These are phyloP conservation scores for Yasuhikotakia modesta DNA, from an alignment of 2,797 vertebrate species.

Conservation along the genomic window DNA sequence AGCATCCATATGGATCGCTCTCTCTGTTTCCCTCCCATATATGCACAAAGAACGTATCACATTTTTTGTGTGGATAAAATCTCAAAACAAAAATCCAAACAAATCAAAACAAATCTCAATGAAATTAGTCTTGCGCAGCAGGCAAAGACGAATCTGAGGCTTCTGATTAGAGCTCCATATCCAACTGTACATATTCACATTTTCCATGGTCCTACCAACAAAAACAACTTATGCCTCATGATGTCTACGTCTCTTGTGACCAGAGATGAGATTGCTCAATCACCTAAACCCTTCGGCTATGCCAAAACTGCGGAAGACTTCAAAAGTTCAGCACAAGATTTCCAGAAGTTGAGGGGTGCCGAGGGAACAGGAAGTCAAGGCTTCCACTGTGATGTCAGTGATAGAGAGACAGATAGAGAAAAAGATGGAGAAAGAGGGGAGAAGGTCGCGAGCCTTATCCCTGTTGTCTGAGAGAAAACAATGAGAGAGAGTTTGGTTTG, in stretches of 20 bases:
- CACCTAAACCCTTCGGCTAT: conserved; percentile 44
- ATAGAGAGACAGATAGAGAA: conserved; percentile 28
- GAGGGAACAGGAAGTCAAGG: conserved; percentile 49
- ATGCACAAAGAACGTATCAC: conserved; percentile 16
- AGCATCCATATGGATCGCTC: conserved; percentile 51
- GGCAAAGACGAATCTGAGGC: conserved; percentile 37
- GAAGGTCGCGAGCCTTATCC: conserved; percentile 42
- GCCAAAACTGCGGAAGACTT: conserved; percentile 48
- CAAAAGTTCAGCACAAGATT: conserved; percentile 50
- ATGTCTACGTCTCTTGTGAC: conserved; percentile 49
- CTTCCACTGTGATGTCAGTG: conserved; percentile 45
- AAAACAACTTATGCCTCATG: conserved; percentile 51
- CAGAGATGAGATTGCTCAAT: conserved; percentile 39
- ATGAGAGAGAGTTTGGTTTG: conserved; percentile 24
- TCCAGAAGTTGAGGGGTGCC: conserved; percentile 37
- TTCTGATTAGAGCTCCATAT: conserved; percentile 53
- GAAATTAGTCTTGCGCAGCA: conserved; percentile 43
- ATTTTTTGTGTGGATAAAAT: conserved; percentile 42
- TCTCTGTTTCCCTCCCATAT: background rate
- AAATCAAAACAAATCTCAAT: conserved; percentile 48
- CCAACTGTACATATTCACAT: conserved; percentile 51
- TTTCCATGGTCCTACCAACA: conserved; percentile 56
- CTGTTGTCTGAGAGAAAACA: conserved; percentile 54
- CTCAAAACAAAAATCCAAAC: conserved; percentile 50
- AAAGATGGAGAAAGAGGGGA: conserved; percentile 34